Conservation (phyloP, 92 coral and sea anemone genomes). For the Ricordea florida region DNA sequence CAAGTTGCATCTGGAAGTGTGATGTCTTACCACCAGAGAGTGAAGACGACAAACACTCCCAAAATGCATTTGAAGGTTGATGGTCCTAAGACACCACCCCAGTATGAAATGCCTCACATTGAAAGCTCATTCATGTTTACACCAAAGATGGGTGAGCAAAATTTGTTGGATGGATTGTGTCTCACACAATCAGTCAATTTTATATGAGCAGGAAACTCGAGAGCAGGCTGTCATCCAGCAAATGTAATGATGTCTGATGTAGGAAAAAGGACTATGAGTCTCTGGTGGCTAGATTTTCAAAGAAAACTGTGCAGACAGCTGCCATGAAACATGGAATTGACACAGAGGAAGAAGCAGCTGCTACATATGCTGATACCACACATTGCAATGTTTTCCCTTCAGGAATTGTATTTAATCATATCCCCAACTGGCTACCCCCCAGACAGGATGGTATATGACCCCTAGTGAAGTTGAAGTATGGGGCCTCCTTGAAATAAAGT, state of each 20-base stretch:
- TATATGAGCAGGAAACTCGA: constrained; percentile 25
- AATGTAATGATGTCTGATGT: constrained; percentile 21
- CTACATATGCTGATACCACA: constrained; percentile 20
- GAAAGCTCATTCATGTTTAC: background rate
- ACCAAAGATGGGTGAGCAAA: background rate
- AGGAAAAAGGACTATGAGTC: constrained; percentile 1
- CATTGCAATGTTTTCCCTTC: constrained; percentile 7
- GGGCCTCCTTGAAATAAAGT: constrained; percentile 66
- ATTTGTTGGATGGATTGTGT: background rate
- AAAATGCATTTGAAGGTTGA: constrained; percentile 30
- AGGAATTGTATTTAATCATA: constrained; percentile 51
- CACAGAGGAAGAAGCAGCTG: constrained; percentile 51
- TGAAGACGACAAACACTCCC: background rate
- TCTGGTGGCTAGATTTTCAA: background rate
- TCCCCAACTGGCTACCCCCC: constrained; percentile 65
- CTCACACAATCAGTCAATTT: constrained; percentile 4
- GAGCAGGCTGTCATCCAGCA: constrained; percentile 4
- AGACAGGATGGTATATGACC: constrained; percentile 52
- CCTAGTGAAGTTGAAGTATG: constrained; percentile 19
- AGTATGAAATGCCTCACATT: background rate
- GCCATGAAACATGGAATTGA: constrained; percentile 58
- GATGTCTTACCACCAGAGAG: constrained; percentile 23
- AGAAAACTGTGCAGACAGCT: constrained; percentile 40
- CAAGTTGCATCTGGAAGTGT: background rate
- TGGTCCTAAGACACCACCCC: constrained; percentile 10